Base-by-base conservation (phyloP, 64 coral and sea anemone species). In the Porites lutea region DNA sequence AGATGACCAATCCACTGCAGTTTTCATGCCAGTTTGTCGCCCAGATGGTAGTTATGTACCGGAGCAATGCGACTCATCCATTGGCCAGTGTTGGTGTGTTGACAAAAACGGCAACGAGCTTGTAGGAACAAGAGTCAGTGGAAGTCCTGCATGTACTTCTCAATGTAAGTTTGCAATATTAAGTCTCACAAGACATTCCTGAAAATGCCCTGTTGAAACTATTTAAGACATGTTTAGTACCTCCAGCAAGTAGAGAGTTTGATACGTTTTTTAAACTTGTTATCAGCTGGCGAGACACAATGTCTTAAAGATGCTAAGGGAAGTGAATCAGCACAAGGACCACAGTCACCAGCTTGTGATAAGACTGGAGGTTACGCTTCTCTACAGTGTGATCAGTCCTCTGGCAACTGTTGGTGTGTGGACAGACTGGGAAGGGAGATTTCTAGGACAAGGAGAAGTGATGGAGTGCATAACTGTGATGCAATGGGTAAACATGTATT, bases 371-470 rank as follows among this genome's bases (percentile, higher is more conserved):
- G 46, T 2, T 92, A 86, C 23, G 6, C 52, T 5, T 71, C 91
- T 3, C 13, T n/a, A 6, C 91, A 92, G 71, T 92, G 91, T 23
- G 46, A 92, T 78, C 59, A 86, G 12, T 59, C 79, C 21, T 83
- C 53, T 52, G 74, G 72, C 5, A 86, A 23, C 14, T 92, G 91
- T 57, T 92, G 91, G 91, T 92, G 91, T 71, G 91, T 87, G 6
- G 91, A 92, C 58, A 77, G 91, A 79, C 72, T 78, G 0, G 91
- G 91, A 12, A 92, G 75, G 70, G 91, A 92, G 71, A 92, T 92
- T 59, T 74, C 91, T 2, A 87, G 65, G 58, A 92, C 91, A 0
- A 49, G 91, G 61, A 64, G 52, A 45, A 83, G 46, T 18, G 63
- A 83, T n/a, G 82, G 59, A 20, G 52, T 14, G 2, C 52, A 37